Evolutionary conservation across 2,888 invertebrate genomes (phyloP), one percentile per base, ranked within the genome.

Genomic region (Liopterus haemorrhoidalis): DNA sequence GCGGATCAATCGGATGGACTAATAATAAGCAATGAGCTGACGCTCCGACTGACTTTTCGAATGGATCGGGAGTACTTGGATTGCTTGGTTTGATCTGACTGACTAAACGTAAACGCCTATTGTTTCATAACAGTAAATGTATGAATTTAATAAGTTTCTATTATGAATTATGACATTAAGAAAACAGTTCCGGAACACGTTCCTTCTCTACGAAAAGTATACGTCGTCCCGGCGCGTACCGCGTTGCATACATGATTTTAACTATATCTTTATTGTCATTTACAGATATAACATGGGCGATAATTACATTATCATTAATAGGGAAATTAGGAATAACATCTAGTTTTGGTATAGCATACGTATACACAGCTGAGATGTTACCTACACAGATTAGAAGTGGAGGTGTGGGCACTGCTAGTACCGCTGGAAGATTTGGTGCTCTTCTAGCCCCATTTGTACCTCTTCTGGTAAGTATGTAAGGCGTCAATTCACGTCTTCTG

Each of bases 311-410:
- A 11, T 79, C 79, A 54, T 67, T 81, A 37, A 59, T 76, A 31
- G 81, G 81, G 39, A 81, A 82, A 62, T 63, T 80, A 46, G 77
- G 75, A 6, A 75, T 81, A 31, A 79, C 81, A 1, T 73, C 77
- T 2, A 73, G 79, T 1, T 81, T 81, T 63, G 74, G 76, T 0
- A 70, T 78, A 4, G 71, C 78, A 20, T 81, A 80, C 54, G 76
- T 81, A 2, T 77, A 79, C 53, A 75, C 76, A 9, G 73, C 74
- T 3, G 76, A 76, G 63, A 64, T 76, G 52, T 68, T 73, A 45
- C 76, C 75, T 1, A 71, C 70, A 3, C 57, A 64, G 6, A 70
- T 78, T 47, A 65, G 78, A 39, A 77, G 76, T 57, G 75, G 74
- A 6, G 78, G 77, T 1, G 74, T 79, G 12, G 79, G 79, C 1